Evolutionary conservation across 2,888 invertebrate genomes (phyloP), one percentile per base, ranked within the genome.

Genomic region (Eilema caniola): DNA sequence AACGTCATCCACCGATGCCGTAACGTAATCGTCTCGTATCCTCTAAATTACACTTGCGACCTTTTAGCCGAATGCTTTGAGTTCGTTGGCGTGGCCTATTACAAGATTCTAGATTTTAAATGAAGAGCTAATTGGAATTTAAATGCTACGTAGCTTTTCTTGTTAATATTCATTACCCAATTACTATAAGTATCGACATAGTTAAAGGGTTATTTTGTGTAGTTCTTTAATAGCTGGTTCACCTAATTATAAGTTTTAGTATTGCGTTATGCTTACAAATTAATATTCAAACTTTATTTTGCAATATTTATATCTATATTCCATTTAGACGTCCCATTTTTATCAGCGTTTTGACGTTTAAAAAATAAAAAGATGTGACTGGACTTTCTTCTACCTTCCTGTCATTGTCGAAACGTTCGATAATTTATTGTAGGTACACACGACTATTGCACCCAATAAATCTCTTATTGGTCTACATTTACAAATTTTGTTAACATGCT

Each of bases 21-120:
- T 84, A 88, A 92, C 81, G 66, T 74, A 77, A 78, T 82, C 84
- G 84, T 86, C 80, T 85, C 75, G 83, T 83, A 76, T 82, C 86
- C 82, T 81, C 83, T 87, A 88, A 90, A 92, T 92, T 90, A 89
- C 84, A 86, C 88, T 90, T 88, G 88, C 92, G 89, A 90, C 92
- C 92, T 93, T 92, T 92, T 77, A 78, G 77, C 71, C 65, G 37
- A 81, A 71, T 74, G 81, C 77, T 53, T 78, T 75, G 76, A 81
- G 85, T 85, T 83, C 83, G 76, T 79, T 85, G 81, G 79, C 83
- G 81, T 74, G 77, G 71, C 74, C 69, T 72, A 85, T 84, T 77
- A 77, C 84, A 82, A 82, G 84, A 86, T 85, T 81, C 79, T 82
- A 76, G 73, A 76, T 28, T 71, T 64, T 76, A 78, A 83, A 82